Conservation (phyloP, 2,797 vertebrate species). For the Onychomys arenicola region DNA sequence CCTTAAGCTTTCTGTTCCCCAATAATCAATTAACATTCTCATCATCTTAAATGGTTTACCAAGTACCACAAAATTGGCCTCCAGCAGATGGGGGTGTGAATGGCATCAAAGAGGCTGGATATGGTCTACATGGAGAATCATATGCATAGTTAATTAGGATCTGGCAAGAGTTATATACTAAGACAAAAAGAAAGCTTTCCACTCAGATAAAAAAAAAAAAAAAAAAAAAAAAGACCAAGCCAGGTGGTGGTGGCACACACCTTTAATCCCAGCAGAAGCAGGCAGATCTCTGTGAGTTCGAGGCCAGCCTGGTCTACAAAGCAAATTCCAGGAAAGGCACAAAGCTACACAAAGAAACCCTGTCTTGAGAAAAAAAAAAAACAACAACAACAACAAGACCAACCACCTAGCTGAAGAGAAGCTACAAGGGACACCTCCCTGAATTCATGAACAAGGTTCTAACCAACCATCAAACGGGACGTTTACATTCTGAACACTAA, state of each 20-base stretch:
- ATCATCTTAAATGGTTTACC: not conserved
- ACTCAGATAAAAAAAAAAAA: slow-evolving; percentile 2
- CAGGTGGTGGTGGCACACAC: too few species aligned
- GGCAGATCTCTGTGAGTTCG: too few species aligned
- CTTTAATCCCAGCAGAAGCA: too few species aligned
- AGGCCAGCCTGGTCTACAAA: too few species aligned
- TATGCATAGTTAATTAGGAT: not conserved
- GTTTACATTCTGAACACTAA: not conserved
- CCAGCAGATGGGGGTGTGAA: not conserved
- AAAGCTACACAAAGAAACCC: too few species aligned
- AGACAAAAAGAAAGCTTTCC: not conserved
- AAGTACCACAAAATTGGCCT: not conserved
- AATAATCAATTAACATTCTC: not conserved
- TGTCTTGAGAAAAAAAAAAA: not conserved
- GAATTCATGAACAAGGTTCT: not conserved
- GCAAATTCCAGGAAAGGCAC: too few species aligned
- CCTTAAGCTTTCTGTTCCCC: not conserved
- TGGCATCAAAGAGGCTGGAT: not conserved
- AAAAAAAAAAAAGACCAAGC: not conserved
- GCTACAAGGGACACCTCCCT: not conserved
- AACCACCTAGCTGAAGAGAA: not conserved
- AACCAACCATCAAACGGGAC: not conserved
- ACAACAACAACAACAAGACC: slow-evolving; percentile 10
- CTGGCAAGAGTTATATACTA: not conserved
- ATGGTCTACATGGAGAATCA: not conserved